Percentiles rank a stretch among this genome's conserved stretches.
phyloP scores from a whole-genome alignment of 1,140 invertebrate species.

The Alviniconcha marisindica region DNA sequence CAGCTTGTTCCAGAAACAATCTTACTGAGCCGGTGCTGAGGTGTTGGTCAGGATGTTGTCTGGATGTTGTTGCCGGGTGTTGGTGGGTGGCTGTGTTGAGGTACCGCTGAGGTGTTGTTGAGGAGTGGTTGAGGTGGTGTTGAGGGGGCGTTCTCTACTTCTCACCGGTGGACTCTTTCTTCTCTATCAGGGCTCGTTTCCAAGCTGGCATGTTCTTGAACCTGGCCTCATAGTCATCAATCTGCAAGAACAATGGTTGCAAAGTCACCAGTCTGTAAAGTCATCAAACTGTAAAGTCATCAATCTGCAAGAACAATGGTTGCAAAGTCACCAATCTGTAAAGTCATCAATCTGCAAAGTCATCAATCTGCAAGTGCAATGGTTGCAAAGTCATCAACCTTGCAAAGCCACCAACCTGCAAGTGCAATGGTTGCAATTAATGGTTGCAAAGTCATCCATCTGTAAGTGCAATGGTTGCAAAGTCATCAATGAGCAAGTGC shows the following conservation, averaged over 20 bases:
- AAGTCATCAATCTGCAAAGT: constrained; percentile 74
- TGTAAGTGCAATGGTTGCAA: constrained; percentile 55
- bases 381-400: too few species aligned
- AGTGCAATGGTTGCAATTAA: neutral
- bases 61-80: too few species aligned
- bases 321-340: too few species aligned
- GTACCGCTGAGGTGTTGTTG: too few species aligned
- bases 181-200: constrained; percentile 87
- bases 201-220: constrained; percentile 92
- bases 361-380: constrained; percentile 80
- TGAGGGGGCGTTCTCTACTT: too few species aligned
- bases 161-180: too few species aligned
- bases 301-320: constrained; percentile 76
- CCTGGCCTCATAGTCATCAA: constrained; percentile 90
- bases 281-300: constrained; percentile 80
- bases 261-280: too few species aligned
- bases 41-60: too few species aligned
- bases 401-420: constrained; percentile 83
- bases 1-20: too few species aligned
- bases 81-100: too few species aligned
- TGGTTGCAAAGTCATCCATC: constrained; percentile 82
- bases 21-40: too few species aligned
- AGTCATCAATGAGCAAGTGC: neutral
- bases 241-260: constrained; percentile 63
- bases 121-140: too few species aligned